Conservation (phyloP, 1,140 invertebrate genomes). For the Mercenaria mercenaria region DNA sequence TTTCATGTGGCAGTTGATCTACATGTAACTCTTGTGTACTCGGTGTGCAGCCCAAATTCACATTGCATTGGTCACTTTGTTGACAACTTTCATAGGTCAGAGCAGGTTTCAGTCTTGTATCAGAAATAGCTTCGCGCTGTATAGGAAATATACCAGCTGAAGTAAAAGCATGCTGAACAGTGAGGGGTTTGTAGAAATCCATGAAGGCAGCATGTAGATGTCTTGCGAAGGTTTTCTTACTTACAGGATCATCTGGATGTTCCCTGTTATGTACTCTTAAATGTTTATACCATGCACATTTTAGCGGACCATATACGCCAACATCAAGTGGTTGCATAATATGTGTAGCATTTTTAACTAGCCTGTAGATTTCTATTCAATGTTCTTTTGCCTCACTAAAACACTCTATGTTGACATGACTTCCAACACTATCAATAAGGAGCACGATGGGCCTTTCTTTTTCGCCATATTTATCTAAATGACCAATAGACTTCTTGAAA, state of each 20-base stretch:
- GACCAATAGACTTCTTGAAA: background rate
- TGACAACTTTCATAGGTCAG: too few species aligned
- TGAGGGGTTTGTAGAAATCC: constrained; percentile 51
- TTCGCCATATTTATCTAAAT: background rate
- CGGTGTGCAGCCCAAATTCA: too few species aligned
- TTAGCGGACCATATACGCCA: background rate
- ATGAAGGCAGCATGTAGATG: constrained; percentile 44
- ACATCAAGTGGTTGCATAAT: constrained; percentile 62
- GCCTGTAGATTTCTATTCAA: constrained; percentile 57
- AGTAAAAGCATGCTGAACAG: constrained; percentile 28
- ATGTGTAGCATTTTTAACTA: constrained; percentile 59
- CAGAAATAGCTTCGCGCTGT: too few species aligned
- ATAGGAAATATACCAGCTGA: constrained; percentile 42
- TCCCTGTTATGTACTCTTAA: constrained; percentile 25
- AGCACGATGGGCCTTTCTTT: constrained; percentile 48
- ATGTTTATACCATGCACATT: constrained; percentile 7
- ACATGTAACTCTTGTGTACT: too few species aligned
- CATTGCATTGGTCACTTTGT: too few species aligned
- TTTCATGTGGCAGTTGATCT: too few species aligned
- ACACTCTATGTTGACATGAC: background rate
- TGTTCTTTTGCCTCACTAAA: constrained; percentile 12
- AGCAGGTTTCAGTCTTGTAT: too few species aligned
- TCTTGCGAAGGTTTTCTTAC: constrained; percentile 56
- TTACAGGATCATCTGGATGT: constrained; percentile 20
- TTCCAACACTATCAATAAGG: constrained; percentile 27